These are phyloP conservation scores for Mus spretus DNA, from an alignment of 2,797 vertebrate species.

Conservation along the genomic window DNA sequence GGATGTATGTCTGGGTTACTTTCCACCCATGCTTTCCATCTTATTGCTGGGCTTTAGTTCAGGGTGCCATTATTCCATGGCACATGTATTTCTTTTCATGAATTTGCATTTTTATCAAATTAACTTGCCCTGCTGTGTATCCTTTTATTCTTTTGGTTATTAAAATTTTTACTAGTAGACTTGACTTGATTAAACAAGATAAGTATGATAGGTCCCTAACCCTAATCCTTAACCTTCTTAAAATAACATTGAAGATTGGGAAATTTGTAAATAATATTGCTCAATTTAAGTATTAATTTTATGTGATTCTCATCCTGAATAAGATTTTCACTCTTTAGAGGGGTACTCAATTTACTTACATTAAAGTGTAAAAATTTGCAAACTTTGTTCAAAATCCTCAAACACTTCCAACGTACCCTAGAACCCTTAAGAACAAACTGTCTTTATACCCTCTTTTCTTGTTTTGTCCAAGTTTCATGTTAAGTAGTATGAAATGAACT, in stretches of 20 bases:
- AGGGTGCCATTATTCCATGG: slow-evolving; percentile 81
- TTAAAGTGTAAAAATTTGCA: not conserved
- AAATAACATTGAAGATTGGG: slow-evolving; percentile 28
- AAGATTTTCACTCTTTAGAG: not conserved
- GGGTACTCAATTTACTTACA: not conserved
- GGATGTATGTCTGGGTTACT: slow-evolving; percentile 85
- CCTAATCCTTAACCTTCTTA: not conserved
- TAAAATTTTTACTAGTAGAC: slow-evolving; percentile 39
- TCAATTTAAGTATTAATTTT: not conserved
- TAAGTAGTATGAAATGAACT: not conserved
- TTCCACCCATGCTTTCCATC: slow-evolving; percentile 82
- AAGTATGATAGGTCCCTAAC: not conserved
- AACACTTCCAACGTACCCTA: accelerated
- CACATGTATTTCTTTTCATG: slow-evolving; percentile 84
- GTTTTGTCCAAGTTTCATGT: not conserved
- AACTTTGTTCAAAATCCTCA: not conserved
- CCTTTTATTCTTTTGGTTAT: slow-evolving; percentile 76
- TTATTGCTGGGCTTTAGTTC: slow-evolving; percentile 80
- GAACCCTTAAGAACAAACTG: not conserved
- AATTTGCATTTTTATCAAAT: slow-evolving; percentile 59
- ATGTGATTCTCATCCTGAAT: accelerated
- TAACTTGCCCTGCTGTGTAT: not conserved
- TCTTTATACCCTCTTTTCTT: not conserved
- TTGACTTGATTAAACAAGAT: slow-evolving; percentile 69
- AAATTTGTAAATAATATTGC: slow-evolving; percentile 7